Base-by-base conservation (phyloP, 64 coral and sea anemone species). In the Actinia tenebrosa region DNA sequence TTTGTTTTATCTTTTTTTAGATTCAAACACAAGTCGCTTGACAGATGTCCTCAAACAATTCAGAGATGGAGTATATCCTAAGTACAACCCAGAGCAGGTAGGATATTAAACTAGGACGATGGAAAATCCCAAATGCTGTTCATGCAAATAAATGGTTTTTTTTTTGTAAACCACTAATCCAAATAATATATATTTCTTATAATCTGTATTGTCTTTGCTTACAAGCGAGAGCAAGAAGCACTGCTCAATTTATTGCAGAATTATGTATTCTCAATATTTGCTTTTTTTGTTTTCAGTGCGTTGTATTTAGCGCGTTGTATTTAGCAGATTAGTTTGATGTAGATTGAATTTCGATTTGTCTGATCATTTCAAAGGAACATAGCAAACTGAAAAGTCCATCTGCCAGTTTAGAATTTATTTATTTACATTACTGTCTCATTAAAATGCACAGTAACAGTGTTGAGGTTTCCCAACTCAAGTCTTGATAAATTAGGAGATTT, bases 1-100 rank as follows among this genome's bases (percentile, higher is more conserved):
- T 85, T 89, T 83, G 23, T 47, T 53, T 81, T 81, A 53, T 81
- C 47, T 88, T 90, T 56, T 26, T 37, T 82, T 59, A 99, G 97
- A 99, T 92, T 91, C 97, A 18, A 99, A 99, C 87, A 99, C 90
- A 82, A 92, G 97, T 69, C 88, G 94, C 72, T 88, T 99, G 56
- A 99, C 93, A 79, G 97, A 99, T 95, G 97, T 99, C 30, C 68
- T 99, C 8, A 94, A 99, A 56, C 93, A 95, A 60, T 99, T 99
- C 86, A 91, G 93, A 15, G 97, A 99, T 99, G 97, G 97, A 44
- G 86, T 92, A 59, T 99, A 95, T 43, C 93, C 97, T 63, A 91
- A 95, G 87, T 99, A 99, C 86, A 94, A 99, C 54, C 97, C 97
- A 86, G 97, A 99, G 60, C 91, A 99, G 89, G 97, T 99, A 86